Evolutionary conservation across 2,888 invertebrate genomes (phyloP).

Genomic region (Choristoneura rosaceana): DNA sequence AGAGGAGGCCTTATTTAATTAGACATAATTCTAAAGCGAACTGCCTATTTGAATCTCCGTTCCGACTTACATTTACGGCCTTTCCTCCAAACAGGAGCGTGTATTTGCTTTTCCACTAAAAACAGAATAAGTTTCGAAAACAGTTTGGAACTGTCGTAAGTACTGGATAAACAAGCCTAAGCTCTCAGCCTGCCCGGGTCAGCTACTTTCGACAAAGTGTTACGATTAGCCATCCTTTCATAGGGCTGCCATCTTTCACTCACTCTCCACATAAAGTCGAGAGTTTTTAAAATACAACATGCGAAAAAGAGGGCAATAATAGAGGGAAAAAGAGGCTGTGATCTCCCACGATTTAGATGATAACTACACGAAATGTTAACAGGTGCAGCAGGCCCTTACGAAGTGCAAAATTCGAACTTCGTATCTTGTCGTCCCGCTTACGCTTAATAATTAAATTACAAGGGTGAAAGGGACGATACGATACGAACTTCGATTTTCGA

Average conservation of each 20-base stretch:
- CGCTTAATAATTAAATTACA: too few relatives aligned
- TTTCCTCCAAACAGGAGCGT: background rate
- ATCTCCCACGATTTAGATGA: too few relatives aligned
- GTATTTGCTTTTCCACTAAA: background rate
- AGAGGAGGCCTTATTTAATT: too few relatives aligned
- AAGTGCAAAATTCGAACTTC: too few relatives aligned
- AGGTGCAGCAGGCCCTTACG: too few relatives aligned
- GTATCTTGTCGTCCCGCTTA: too few relatives aligned
- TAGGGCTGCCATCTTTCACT: constrained; percentile 16
- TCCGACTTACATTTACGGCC: background rate
- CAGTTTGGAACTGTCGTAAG: constrained; percentile 31
- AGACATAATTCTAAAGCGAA: too few relatives aligned
- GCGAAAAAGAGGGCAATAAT: background rate
- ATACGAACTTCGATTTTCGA: too few relatives aligned
- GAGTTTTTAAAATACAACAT: background rate
- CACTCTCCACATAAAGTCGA: background rate
- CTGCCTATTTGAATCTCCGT: background rate
- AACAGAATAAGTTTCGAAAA: background rate
- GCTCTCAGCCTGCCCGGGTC: constrained; percentile 15
- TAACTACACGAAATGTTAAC: too few relatives aligned
- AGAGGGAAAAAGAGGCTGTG: too few relatives aligned
- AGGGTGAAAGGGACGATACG: too few relatives aligned
- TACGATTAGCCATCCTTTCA: constrained; percentile 25
- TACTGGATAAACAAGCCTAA: constrained; percentile 37
- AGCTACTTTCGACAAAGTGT: constrained; percentile 28